phyloP scores from a whole-genome alignment of 2,888 invertebrate genomes.

The Drosophila pullipes region DNA sequence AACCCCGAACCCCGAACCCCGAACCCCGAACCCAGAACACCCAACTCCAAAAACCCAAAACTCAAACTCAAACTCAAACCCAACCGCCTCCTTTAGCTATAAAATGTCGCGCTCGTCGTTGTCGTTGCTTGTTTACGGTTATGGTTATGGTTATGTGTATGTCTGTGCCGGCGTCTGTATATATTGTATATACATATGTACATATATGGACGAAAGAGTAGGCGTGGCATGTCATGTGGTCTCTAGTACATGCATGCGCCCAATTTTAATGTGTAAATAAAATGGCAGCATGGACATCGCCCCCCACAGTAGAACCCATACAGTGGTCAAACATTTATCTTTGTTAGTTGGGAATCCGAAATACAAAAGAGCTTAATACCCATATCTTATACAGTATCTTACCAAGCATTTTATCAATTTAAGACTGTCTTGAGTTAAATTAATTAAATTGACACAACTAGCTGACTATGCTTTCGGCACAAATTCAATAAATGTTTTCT shows the following conservation, averaged over 20 bases:
- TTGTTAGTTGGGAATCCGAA: background rate
- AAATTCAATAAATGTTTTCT: background rate
- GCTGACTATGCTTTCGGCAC: background rate
- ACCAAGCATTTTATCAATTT: no score
- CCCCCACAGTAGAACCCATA: conserved; percentile 13
- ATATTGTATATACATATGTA: conserved; percentile 13
- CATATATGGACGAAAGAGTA: conserved; percentile 25
- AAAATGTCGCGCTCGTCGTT: conserved; percentile 74
- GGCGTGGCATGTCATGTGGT: conserved; percentile 60
- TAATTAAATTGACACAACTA: background rate
- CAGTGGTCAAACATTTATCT: background rate
- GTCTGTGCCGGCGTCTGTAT: conserved; percentile 17
- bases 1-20: conserved; percentile 7
- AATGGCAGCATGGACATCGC: conserved; percentile 50
- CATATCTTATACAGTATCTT: background rate
- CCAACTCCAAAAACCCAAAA: conserved; percentile 1
- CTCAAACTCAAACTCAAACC: background rate
- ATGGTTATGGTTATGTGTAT: conserved; percentile 56
- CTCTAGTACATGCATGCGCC: conserved; percentile 53
- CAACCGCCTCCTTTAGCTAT: conserved; percentile 49
- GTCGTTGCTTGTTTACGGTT: conserved; percentile 76
- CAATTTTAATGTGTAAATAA: conserved; percentile 62
- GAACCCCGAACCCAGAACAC: conserved; percentile 9
- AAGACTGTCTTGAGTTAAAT: no score
- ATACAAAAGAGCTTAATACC: background rate